Conservation (phyloP, 2,888 invertebrate genomes). For the Pristionchus arcanus region DNA sequence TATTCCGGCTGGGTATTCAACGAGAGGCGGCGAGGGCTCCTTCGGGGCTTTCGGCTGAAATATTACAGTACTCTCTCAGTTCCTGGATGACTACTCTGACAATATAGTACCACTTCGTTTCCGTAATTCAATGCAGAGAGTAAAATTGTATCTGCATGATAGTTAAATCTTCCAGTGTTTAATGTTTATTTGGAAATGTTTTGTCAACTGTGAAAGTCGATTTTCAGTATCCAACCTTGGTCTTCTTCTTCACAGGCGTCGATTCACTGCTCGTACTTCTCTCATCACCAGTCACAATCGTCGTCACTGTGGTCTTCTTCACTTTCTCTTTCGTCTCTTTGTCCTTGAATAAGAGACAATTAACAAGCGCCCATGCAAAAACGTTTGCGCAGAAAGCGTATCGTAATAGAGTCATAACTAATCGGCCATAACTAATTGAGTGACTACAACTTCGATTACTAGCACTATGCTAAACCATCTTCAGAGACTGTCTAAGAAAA, state of each 20-base stretch:
- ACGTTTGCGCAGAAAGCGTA: not conserved
- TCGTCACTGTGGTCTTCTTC: conserved; percentile 51
- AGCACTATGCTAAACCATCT: not conserved
- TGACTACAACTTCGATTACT: not conserved
- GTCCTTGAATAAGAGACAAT: conserved; percentile 43
- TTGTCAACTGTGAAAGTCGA: too few relatives aligned
- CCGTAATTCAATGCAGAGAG: too few relatives aligned
- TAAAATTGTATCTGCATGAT: too few relatives aligned
- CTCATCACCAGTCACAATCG: not conserved
- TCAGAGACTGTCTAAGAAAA: too few relatives aligned
- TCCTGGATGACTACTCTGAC: too few relatives aligned
- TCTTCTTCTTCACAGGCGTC: conserved; percentile 49
- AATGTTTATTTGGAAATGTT: too few relatives aligned
- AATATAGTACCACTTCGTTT: too few relatives aligned
- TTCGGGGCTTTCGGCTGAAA: conserved; percentile 19
- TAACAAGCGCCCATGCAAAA: not conserved
- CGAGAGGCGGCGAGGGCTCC: conserved; percentile 22
- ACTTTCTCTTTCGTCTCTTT: conserved; percentile 54
- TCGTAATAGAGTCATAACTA: conserved; percentile 34
- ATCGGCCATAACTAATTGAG: not conserved
- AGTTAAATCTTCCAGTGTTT: too few relatives aligned
- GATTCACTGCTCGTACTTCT: conserved; percentile 28
- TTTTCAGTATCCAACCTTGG: not conserved
- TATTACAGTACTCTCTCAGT: too few relatives aligned
- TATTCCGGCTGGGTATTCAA: conserved; percentile 42